Conservation (phyloP, 1,140 invertebrate species). For the Stenopsyche tienmushanensis region DNA sequence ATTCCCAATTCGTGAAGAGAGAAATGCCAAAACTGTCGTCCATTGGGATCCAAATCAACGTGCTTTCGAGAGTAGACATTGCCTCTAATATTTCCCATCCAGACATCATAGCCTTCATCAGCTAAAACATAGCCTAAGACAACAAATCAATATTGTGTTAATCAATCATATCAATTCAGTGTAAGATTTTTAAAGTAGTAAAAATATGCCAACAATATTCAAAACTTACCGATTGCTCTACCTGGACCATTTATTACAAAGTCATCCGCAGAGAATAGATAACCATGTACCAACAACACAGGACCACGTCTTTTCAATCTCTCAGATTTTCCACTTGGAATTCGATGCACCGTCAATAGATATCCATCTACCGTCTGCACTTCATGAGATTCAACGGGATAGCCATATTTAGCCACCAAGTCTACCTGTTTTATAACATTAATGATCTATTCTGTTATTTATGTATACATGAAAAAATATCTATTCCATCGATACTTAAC, state of each 20-base stretch:
- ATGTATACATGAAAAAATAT: background rate
- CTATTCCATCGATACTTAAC: background rate
- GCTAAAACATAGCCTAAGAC: conserved; percentile 3
- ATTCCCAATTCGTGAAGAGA: conserved; percentile 74
- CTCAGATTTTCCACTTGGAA: conserved; percentile 56
- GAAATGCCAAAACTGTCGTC: conserved; percentile 52
- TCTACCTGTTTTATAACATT: conserved; percentile 36
- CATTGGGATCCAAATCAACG: too few species aligned
- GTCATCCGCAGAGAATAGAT: conserved; percentile 40
- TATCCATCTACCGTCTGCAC: conserved; percentile 61
- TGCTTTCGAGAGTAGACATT: too few species aligned
- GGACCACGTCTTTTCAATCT: conserved; percentile 57
- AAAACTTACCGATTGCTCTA: conserved; percentile 2
- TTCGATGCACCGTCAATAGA: conserved; percentile 59
- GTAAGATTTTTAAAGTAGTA: too few species aligned
- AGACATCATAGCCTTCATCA: too few species aligned
- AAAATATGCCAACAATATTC: too few species aligned
- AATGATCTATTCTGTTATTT: background rate
- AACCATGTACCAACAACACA: conserved; percentile 6
- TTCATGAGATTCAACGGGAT: conserved; percentile 55
- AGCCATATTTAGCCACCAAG: conserved; percentile 57
- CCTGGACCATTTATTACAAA: conserved; percentile 41
- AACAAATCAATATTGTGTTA: too few species aligned
- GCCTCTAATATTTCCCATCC: too few species aligned
- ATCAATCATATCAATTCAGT: too few species aligned